Conservation (phyloP, 2,113 vertebrate genomes). For the Indicator indicator region DNA sequence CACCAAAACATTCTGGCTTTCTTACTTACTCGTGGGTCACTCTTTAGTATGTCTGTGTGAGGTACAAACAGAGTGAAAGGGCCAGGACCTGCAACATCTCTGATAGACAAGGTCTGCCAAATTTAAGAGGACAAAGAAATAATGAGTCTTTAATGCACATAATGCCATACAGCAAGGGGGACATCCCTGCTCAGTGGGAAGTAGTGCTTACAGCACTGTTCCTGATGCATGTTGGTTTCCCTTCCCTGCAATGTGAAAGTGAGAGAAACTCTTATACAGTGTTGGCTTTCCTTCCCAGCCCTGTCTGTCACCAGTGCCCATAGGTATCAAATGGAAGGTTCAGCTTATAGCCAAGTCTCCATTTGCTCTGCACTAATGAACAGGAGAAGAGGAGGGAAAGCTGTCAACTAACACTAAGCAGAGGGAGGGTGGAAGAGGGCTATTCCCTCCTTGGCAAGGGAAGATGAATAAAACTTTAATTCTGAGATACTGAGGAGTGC, state of each 20-base stretch:
- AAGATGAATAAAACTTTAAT: not conserved
- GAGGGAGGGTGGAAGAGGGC: not conserved
- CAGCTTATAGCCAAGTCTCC: not conserved
- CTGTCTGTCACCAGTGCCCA: not conserved
- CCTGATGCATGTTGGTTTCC: accelerated
- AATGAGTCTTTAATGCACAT: accelerated
- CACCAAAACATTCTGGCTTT: not conserved
- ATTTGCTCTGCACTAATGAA: not conserved
- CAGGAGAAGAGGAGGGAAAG: not conserved
- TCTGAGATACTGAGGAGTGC: not conserved
- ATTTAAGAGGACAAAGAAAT: not conserved
- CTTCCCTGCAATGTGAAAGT: not conserved
- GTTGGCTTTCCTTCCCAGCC: not conserved
- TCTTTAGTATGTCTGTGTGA: not conserved
- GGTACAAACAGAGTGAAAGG: constrained; percentile 91
- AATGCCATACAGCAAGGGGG: accelerated
- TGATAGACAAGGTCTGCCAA: constrained; percentile 73
- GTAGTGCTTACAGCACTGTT: not conserved
- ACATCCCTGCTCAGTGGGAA: not conserved
- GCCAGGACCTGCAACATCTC: constrained; percentile 76
- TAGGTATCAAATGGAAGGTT: not conserved
- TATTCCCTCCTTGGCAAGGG: not conserved
- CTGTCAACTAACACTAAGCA: accelerated
- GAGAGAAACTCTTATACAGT: accelerated
- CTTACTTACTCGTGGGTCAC: constrained; percentile 67